Percentiles rank a stretch among this genome's conserved stretches.
phyloP scores from a whole-genome alignment of 1,140 invertebrate genomes.

The Eriosoma lanigerum region DNA sequence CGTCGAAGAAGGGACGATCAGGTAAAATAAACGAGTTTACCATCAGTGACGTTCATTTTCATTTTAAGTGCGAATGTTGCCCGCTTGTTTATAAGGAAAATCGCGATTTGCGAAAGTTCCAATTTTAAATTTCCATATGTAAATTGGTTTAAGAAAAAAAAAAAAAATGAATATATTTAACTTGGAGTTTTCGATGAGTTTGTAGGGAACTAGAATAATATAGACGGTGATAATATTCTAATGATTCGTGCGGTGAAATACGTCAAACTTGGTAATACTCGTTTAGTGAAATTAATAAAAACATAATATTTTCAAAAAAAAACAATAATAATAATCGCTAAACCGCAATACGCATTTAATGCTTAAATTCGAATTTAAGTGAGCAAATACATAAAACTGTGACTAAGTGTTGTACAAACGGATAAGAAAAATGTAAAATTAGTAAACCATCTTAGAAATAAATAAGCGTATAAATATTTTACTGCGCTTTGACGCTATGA shows the following conservation, averaged over 20 bases:
- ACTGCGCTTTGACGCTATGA: no score
- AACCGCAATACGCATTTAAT: background rate
- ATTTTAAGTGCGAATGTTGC: slow-evolving; percentile 3
- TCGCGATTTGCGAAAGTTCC: background rate
- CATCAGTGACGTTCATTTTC: slow-evolving; percentile 6
- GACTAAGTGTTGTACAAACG: no score
- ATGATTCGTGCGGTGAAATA: background rate
- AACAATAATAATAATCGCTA: background rate
- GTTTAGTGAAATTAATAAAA: background rate
- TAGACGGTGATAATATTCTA: background rate
- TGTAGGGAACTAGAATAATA: background rate
- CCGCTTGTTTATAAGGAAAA: background rate
- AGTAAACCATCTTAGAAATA: no score
- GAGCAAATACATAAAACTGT: background rate
- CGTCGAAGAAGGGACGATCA: no score
- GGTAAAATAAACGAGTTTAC: background rate
- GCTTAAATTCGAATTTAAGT: background rate
- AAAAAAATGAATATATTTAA: background rate
- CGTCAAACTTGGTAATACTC: background rate
- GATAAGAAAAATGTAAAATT: no score
- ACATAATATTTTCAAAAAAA: no score
- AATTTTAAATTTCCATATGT: slow-evolving; percentile 35
- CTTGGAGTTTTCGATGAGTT: background rate
- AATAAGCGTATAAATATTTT: no score
- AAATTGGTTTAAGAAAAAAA: background rate